Evolutionary conservation across 2,888 invertebrate genomes (phyloP), one percentile per base, ranked within the genome.

Genomic region (Nymphalis polychloros): DNA sequence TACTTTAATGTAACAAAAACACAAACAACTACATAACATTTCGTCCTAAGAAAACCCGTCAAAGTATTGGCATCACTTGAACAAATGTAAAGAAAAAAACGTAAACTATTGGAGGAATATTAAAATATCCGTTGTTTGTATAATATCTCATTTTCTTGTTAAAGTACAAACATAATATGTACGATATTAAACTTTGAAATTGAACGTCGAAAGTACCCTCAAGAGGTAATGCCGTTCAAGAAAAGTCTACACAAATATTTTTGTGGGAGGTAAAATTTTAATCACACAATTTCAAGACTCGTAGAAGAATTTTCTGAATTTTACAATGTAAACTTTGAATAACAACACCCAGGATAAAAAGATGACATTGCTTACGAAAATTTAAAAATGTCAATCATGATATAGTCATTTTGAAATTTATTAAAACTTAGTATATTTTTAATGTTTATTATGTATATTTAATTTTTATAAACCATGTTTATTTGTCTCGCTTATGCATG

Each of bases 281-380:
- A 49, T 49, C n/a, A 49, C 49, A 49, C 49, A 49, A 49, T 49
- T 49, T 49, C 49, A 19, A 49, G 49, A 19, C 49, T 49, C n/a
- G 49, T 49, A 49, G 19, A 17, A 49, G 49, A n/a, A 49, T n/a
- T 8, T 49, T 49, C 49, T 49, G 49, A 49, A 49, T 49, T 49
- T 49, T 19, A 19, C 19, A 49, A 49, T 49, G 19, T 49, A n/a
- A 49, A 49, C 49, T 49, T n/a, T n/a, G 19, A 19, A 19, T 49
- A 49, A n/a, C 3, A n/a, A 49, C 49, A 49, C n/a, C 8, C 19
- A 49, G 49, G 49, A 49, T 19, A 49, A 8, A 13, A 13, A 41
- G 41, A 13, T 13, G 41, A 41, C 4, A 41, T 41, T 41, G 41
- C 13, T 41, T 13, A 10, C 13, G 13, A 4, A 41, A 41, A 41